Evolutionary conservation across 2,113 vertebrate genomes (phyloP).

Genomic region (Tetrao urogallus): DNA sequence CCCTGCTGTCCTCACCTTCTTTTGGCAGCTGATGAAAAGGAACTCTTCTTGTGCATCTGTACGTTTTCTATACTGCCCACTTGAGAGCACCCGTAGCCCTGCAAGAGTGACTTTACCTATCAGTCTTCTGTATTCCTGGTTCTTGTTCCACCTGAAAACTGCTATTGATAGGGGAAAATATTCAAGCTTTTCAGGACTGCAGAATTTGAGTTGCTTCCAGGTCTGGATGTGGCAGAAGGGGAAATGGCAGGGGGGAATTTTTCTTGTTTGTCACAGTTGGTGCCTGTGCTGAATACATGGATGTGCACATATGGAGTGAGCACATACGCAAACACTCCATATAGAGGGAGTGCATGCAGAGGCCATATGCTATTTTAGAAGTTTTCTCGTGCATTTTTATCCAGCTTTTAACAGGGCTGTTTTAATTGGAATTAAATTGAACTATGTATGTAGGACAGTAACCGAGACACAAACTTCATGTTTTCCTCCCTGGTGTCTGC

Average conservation of each 20-base stretch:
- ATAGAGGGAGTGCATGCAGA: background rate
- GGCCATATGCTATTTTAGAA: slow-evolving; percentile 18
- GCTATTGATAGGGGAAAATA: background rate
- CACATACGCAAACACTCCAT: background rate
- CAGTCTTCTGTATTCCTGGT: accelerated
- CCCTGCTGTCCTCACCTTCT: background rate
- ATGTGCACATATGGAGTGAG: background rate
- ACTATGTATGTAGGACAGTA: background rate
- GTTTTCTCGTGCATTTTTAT: slow-evolving; percentile 2
- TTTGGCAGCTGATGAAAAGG: background rate
- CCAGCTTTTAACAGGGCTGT: background rate
- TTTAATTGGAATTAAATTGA: slow-evolving; percentile 3
- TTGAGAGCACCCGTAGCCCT: background rate
- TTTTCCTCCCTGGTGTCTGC: background rate
- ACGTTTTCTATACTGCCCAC: background rate
- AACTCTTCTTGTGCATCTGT: background rate
- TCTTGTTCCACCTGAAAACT: background rate
- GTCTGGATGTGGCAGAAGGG: background rate
- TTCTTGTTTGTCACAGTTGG: background rate
- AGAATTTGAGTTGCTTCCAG: background rate
- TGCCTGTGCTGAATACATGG: background rate
- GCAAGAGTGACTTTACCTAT: background rate
- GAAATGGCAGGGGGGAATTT: background rate
- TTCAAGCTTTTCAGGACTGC: background rate
- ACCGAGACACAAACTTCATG: background rate